Evolutionary conservation across 2,113 vertebrate genomes (phyloP).

Genomic region (Silurus meridionalis): DNA sequence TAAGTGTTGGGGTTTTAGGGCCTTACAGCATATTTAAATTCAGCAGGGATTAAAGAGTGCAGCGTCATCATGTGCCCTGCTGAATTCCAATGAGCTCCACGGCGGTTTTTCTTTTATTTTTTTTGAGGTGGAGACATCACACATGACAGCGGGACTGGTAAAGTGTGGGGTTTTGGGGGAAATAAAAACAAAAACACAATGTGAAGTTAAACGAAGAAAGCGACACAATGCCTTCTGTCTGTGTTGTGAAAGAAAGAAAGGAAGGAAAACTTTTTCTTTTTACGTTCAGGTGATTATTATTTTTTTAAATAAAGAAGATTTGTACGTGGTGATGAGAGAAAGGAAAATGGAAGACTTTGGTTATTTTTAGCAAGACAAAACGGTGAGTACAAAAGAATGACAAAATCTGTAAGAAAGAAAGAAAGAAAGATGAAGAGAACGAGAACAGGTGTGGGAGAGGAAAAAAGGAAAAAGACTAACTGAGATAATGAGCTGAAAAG

Average conservation of each 20-base stretch:
- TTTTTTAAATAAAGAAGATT: not conserved
- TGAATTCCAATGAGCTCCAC: constrained; percentile 1
- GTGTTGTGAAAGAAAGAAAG: not conserved
- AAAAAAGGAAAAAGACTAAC: not conserved
- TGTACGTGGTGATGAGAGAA: not conserved
- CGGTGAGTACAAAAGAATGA: not conserved
- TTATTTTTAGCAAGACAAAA: constrained; percentile 1
- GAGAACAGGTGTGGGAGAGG: not conserved
- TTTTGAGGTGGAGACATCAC: not conserved
- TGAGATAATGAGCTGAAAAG: constrained; percentile 15
- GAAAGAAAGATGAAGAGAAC: not conserved
- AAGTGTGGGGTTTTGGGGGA: not conserved
- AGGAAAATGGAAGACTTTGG: not conserved
- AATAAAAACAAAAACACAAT: not conserved
- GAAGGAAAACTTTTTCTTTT: not conserved
- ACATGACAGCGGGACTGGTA: not conserved
- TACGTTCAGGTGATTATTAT: not conserved
- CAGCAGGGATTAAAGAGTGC: not conserved
- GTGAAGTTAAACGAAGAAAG: not conserved
- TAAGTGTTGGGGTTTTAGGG: not conserved
- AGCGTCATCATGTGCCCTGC: constrained; percentile 2
- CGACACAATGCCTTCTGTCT: not conserved
- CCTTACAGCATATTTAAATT: not conserved
- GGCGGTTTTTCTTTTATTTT: not conserved
- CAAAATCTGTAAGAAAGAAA: not conserved